Evolutionary conservation across 2,113 vertebrate species (phyloP).

Genomic region (Heterotilapia buettikoferi): DNA sequence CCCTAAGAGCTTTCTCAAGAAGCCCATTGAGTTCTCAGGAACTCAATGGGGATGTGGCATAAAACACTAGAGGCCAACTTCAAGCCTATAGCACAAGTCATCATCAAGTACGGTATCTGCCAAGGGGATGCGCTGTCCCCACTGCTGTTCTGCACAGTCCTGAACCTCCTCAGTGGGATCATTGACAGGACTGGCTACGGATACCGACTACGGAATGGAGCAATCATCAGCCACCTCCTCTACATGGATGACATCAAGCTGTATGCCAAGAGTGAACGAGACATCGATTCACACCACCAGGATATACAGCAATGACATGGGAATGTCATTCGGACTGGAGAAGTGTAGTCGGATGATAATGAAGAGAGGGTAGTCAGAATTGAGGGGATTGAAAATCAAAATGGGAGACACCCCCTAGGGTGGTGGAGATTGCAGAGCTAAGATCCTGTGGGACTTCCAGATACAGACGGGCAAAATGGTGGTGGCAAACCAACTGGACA

Average conservation of each 20-base stretch:
- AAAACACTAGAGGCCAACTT: too few relatives aligned
- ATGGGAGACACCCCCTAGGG: fast-evolving
- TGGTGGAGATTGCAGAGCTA: not conserved
- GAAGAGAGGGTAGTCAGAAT: not conserved
- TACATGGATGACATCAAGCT: not conserved
- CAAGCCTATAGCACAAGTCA: too few relatives aligned
- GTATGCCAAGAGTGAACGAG: not conserved
- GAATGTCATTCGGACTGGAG: not conserved
- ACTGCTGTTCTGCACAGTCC: not conserved
- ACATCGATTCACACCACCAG: not conserved
- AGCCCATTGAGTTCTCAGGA: too few relatives aligned
- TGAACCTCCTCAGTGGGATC: not conserved
- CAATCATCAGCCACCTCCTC: fast-evolving
- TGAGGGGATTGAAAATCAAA: not conserved
- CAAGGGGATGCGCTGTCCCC: too few relatives aligned
- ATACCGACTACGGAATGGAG: not conserved
- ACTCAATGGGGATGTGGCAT: too few relatives aligned
- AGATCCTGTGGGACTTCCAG: not conserved
- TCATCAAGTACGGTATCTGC: too few relatives aligned
- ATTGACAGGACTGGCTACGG: not conserved
- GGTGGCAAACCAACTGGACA: not conserved
- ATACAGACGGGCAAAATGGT: not conserved
- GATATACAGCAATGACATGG: not conserved
- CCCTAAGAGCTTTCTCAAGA: too few relatives aligned
- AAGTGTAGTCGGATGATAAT: not conserved